Evolutionary conservation across 2,888 invertebrate species (phyloP).

Genomic region (Caenorhabditis sp.): DNA sequence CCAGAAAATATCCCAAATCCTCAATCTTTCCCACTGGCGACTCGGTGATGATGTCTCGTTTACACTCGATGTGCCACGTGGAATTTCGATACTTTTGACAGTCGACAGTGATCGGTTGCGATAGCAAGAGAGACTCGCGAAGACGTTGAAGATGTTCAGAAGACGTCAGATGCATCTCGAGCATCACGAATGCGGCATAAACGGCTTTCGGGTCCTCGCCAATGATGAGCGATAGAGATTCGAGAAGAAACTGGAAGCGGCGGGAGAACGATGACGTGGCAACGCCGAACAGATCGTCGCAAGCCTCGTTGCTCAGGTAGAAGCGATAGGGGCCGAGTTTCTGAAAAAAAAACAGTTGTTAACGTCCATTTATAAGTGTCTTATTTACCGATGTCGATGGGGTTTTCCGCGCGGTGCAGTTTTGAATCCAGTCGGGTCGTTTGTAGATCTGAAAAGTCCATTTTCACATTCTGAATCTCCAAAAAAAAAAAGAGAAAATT

Average conservation of each 20-base stretch:
- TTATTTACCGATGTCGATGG: neutral
- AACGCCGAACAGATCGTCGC: conserved; percentile 23
- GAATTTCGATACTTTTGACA: conserved; percentile 17
- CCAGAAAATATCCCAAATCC: conserved; percentile 20
- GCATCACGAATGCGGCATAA: conserved; percentile 57
- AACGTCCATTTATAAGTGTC: neutral
- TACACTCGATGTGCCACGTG: neutral
- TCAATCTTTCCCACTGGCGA: conserved; percentile 2
- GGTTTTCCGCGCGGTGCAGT: conserved; percentile 17
- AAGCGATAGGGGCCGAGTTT: conserved; percentile 27
- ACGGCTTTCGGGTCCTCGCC: conserved; percentile 53
- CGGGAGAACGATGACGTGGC: conserved; percentile 44
- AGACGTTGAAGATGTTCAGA: neutral
- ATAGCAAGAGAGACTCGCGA: conserved; percentile 4
- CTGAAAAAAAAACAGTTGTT: conserved; percentile 7
- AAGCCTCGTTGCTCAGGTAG: conserved; percentile 13
- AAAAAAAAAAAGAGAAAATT: too few species aligned
- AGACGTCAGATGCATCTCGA: conserved; percentile 50
- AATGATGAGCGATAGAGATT: conserved; percentile 28
- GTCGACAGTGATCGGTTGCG: conserved; percentile 3
- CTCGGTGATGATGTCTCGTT: neutral
- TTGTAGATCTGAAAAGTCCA: conserved; percentile 33
- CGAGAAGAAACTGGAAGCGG: conserved; percentile 46
- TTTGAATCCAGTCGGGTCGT: conserved; percentile 42
- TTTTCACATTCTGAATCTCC: too few species aligned